phyloP scores from a whole-genome alignment of 2,797 vertebrate species.

The Chloroceryle inda region DNA sequence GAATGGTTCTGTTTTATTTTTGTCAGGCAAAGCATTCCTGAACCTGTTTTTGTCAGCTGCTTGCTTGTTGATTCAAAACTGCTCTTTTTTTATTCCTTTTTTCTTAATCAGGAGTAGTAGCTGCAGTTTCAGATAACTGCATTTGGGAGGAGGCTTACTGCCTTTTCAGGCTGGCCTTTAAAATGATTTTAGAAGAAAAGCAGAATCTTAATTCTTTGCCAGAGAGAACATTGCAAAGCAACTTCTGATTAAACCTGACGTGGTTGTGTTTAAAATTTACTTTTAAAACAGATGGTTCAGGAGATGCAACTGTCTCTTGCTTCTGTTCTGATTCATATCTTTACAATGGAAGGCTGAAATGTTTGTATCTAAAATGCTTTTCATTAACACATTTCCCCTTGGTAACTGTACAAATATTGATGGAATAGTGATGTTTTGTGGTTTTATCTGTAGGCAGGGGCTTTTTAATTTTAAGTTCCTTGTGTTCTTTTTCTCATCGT shows the following conservation, averaged over 20 bases:
- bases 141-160: neutral
- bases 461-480: neutral
- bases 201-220: neutral
- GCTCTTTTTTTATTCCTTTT: neutral
- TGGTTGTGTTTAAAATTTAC: constrained; percentile 30
- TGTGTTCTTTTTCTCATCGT: neutral
- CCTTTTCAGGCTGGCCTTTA: neutral
- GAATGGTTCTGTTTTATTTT: neutral
- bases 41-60: neutral
- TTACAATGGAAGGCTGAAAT: constrained; percentile 16
- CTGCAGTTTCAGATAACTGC: neutral
- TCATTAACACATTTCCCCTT: constrained; percentile 14
- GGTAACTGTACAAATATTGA: constrained; percentile 35
- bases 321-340: constrained; percentile 44
- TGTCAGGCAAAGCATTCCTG: neutral
- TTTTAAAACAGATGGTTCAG: constrained; percentile 55
- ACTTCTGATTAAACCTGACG: constrained; percentile 27
- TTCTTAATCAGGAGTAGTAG: neutral
- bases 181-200: neutral
- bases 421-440: neutral
- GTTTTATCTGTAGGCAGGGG: neutral
- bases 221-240: neutral
- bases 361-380: constrained; percentile 23
- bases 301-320: neutral
- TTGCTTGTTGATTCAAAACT: constrained; percentile 1